phyloP scores from a whole-genome alignment of 2,113 vertebrate species.

The Electrona antarctica region DNA sequence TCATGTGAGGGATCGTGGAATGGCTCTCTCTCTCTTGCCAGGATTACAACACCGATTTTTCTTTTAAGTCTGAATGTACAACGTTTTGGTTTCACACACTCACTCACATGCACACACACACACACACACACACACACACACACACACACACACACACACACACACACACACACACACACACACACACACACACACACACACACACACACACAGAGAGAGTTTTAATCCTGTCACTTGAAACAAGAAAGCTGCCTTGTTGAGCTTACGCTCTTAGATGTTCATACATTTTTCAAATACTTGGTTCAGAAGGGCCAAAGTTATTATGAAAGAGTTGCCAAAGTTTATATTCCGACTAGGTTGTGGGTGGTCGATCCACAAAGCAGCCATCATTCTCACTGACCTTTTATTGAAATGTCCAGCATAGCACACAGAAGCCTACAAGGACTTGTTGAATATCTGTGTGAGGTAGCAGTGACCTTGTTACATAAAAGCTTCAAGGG shows the following conservation, averaged over 20 bases:
- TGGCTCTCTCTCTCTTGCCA: slow-evolving; percentile 7
- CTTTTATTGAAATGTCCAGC: slow-evolving; percentile 34
- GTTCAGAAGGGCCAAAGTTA: slow-evolving; percentile 12
- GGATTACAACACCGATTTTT: slow-evolving; percentile 46
- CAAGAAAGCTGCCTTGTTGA: slow-evolving; percentile 24
- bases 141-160: slow-evolving; percentile 39
- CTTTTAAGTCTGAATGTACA: too few species aligned
- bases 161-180: background rate
- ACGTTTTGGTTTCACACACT: slow-evolving; percentile 2
- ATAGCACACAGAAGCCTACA: slow-evolving; percentile 7
- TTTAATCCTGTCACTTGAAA: slow-evolving; percentile 43
- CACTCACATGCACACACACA: background rate
- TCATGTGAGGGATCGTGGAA: slow-evolving; percentile 40
- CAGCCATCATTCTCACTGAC: slow-evolving; percentile 24
- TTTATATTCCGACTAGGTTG: slow-evolving; percentile 33
- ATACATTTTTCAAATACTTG: slow-evolving; percentile 37
- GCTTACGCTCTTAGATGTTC: slow-evolving; percentile 34
- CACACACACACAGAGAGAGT: background rate
- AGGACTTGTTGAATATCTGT: slow-evolving; percentile 34
- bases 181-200: background rate
- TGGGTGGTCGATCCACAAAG: slow-evolving; percentile 49
- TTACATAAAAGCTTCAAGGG: slow-evolving; percentile 59
- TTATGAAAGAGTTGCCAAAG: slow-evolving; percentile 45
- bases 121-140: slow-evolving; percentile 45
- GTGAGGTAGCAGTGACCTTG: slow-evolving; percentile 29